A percentile compares a stretch with the other conserved stretches of the same genome.
Evolutionary conservation across 2,888 invertebrate genomes (phyloP).

Genomic region (Euclidia mi): DNA sequence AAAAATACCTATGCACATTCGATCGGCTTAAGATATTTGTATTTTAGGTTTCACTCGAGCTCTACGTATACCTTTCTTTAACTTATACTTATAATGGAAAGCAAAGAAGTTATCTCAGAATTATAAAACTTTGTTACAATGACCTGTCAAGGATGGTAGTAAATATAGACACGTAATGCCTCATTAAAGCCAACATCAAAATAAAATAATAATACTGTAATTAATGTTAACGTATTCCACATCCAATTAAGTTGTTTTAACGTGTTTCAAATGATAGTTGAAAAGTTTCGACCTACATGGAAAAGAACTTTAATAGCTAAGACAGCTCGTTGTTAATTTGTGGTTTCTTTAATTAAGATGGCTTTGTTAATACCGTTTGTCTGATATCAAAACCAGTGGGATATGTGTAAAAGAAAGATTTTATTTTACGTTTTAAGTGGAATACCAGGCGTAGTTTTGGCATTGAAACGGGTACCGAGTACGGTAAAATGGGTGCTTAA

Average conservation of each 20-base stretch:
- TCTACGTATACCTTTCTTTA: no score
- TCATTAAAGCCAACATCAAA: conserved; percentile 19
- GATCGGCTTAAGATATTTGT: no score
- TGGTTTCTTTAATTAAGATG: conserved; percentile 29
- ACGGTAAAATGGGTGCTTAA: no score
- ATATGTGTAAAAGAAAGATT: conserved; percentile 12
- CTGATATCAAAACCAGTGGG: conserved; percentile 13
- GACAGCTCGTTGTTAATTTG: conserved; percentile 41
- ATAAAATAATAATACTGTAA: conserved; percentile 20
- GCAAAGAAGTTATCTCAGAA: no score
- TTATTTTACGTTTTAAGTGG: conserved; percentile 27
- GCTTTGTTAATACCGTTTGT: conserved; percentile 20
- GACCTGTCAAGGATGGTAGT: no score
- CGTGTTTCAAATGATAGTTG: conserved; percentile 53
- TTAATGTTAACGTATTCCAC: conserved; percentile 35
- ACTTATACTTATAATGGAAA: no score
- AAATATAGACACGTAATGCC: no score
- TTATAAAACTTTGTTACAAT: no score
- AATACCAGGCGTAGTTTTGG: conserved; percentile 35
- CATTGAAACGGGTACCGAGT: conserved; percentile 2
- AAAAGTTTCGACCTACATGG: conserved; percentile 37
- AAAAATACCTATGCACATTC: no score
- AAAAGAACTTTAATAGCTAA: conserved; percentile 33
- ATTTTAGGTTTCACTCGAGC: no score
- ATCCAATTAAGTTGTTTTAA: conserved; percentile 50